Percentiles rank a stretch among this genome's conserved stretches.
Conservation (phyloP, 2,888 invertebrate genomes). For the Beris chalybata region DNA sequence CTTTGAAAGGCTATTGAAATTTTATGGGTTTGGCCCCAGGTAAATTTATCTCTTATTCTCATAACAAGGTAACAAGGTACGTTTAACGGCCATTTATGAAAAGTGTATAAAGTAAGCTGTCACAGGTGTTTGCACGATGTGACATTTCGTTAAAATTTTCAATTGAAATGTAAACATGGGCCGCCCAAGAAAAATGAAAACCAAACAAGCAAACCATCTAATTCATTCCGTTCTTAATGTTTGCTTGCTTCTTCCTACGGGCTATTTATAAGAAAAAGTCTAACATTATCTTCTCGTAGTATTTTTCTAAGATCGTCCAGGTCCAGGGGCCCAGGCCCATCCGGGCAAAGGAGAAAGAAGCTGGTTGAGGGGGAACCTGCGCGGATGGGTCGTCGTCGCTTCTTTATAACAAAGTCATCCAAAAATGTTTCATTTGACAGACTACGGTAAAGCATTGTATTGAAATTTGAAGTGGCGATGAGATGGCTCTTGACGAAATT, state of each 20-base stretch:
- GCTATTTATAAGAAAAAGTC: too few species aligned
- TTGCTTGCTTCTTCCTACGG: conserved; percentile 17
- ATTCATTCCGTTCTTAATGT: conserved; percentile 11
- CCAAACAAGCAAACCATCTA: conserved; percentile 21
- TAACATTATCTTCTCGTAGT: too few species aligned
- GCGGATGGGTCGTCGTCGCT: conserved; percentile 23
- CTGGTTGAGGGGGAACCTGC: neutral
- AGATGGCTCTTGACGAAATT: conserved; percentile 25
- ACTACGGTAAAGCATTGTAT: conserved; percentile 6
- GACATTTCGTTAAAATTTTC: conserved; percentile 35
- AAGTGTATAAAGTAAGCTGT: conserved; percentile 23
- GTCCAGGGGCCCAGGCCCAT: too few species aligned
- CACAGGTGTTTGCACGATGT: conserved; percentile 30
- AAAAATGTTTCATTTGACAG: conserved; percentile 31
- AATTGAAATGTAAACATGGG: conserved; percentile 34
- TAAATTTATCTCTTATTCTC: conserved; percentile 28
- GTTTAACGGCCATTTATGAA: conserved; percentile 19
- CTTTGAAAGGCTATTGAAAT: conserved; percentile 19
- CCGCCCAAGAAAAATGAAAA: conserved; percentile 23
- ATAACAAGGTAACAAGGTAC: conserved; percentile 25
- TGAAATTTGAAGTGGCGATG: conserved; percentile 19
- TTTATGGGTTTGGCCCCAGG: conserved; percentile 23
- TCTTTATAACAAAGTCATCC: conserved; percentile 29
- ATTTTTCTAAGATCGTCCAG: too few species aligned
- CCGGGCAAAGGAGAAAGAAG: too few species aligned